Conservation (phyloP, 2,113 vertebrate genomes). For the Arizona elegans region DNA sequence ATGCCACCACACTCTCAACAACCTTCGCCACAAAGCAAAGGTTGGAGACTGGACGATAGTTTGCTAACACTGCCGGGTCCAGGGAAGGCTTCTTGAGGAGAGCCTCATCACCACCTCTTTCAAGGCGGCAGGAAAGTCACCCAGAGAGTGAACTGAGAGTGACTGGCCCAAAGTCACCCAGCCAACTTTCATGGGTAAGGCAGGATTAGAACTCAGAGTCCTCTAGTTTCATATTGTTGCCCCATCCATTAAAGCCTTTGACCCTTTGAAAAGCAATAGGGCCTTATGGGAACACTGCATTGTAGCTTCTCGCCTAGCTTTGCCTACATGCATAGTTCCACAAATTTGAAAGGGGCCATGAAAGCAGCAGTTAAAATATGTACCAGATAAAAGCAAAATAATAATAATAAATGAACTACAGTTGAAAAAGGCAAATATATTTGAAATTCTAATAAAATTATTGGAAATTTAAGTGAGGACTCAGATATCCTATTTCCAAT, state of each 20-base stretch:
- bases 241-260: background rate
- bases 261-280: background rate
- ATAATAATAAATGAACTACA: constrained; percentile 19
- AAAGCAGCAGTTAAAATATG: background rate
- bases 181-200: background rate
- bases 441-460: constrained; percentile 34
- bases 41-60: too few species aligned
- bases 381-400: constrained; percentile 4
- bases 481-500: constrained; percentile 33
- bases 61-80: too few species aligned
- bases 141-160: background rate
- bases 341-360: background rate
- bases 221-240: background rate
- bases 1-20: too few species aligned
- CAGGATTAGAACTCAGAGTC: background rate
- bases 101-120: too few species aligned
- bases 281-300: background rate
- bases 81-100: too few species aligned
- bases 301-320: background rate
- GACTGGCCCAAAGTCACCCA: background rate
- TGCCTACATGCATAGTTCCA: background rate
- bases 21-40: too few species aligned
- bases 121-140: too few species aligned
- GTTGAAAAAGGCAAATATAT: constrained; percentile 12
- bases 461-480: constrained; percentile 29